Evolutionary conservation across 2,888 invertebrate genomes (phyloP).

Genomic region (Glaucopsyche alexis): DNA sequence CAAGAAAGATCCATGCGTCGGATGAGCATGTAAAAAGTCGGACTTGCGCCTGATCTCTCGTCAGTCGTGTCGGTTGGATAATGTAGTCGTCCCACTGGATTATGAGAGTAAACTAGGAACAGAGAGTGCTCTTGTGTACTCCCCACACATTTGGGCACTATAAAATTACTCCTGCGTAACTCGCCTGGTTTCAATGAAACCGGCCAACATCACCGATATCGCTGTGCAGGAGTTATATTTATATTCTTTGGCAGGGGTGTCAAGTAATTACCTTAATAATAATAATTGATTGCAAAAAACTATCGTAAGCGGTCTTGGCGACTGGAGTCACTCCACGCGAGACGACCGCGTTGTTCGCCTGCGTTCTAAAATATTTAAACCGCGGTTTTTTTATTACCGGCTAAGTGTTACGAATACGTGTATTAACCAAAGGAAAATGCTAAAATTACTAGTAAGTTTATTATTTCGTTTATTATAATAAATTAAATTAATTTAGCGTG

Average conservation of each 20-base stretch:
- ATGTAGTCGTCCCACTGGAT: no score
- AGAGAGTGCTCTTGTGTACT: no score
- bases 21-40: no score
- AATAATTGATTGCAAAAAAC: constrained; percentile 11
- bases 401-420: constrained; percentile 12
- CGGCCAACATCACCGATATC: no score
- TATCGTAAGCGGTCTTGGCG: constrained; percentile 31
- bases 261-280: background rate
- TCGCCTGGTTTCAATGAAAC: no score
- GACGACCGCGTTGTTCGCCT: constrained; percentile 46
- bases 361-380: constrained; percentile 47
- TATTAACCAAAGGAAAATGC: constrained; percentile 34
- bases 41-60: no score
- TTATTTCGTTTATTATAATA: background rate
- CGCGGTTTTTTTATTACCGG: constrained; percentile 32
- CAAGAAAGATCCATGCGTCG: no score
- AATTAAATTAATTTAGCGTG: background rate
- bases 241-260: background rate
- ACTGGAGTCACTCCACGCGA: constrained; percentile 46
- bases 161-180: no score
- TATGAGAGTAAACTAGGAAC: no score
- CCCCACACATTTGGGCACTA: no score
- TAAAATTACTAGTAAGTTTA: constrained; percentile 37
- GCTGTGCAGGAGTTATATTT: no score
- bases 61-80: no score